Percentiles rank a stretch among this genome's conserved stretches.
Conservation (phyloP, 2,113 vertebrate species). For the Opisthocomus hoazin region DNA sequence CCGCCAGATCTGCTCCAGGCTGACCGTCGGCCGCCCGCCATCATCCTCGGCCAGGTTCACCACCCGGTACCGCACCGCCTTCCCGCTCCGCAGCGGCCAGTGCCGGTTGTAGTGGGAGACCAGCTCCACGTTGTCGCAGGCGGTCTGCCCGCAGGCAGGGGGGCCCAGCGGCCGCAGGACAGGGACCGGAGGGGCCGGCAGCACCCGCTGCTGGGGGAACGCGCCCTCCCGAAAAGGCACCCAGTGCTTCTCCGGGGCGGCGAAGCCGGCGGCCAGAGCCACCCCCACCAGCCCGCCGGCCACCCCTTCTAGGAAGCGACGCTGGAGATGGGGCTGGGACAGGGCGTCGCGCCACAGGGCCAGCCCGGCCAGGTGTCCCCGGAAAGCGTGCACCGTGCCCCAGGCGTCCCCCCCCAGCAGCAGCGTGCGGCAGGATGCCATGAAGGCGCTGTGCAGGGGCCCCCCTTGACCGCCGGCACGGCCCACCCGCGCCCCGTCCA, state of each 20-base stretch:
- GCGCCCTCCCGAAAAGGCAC: constrained; percentile 72
- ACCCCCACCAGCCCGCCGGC: background rate
- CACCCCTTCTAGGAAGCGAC: constrained; percentile 43
- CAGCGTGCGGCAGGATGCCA: constrained; percentile 85
- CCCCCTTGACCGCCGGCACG: constrained; percentile 78
- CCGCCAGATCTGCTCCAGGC: constrained; percentile 75
- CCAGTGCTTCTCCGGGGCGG: constrained; percentile 76
- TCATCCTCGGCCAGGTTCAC: constrained; percentile 83
- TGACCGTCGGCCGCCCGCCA: constrained; percentile 79
- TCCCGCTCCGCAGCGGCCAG: constrained; percentile 81
- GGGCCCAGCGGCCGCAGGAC: constrained; percentile 76
- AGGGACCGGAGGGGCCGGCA: constrained; percentile 63
- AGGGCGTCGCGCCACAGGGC: constrained; percentile 75
- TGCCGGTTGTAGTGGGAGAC: constrained; percentile 84
- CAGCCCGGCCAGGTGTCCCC: constrained; percentile 82
- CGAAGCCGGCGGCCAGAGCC: constrained; percentile 73
- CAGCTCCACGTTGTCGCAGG: constrained; percentile 88
- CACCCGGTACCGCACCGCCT: constrained; percentile 83
- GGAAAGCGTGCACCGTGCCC: constrained; percentile 73
- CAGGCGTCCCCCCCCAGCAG: constrained; percentile 87
- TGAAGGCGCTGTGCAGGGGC: constrained; percentile 85
- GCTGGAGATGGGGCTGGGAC: constrained; percentile 74
- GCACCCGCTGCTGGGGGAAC: constrained; percentile 72
- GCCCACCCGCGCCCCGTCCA: constrained; percentile 87
- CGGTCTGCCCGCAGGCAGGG: constrained; percentile 83